Evolutionary conservation across 2,113 vertebrate species (phyloP).

Genomic region (Zosterops hypoxanthus): DNA sequence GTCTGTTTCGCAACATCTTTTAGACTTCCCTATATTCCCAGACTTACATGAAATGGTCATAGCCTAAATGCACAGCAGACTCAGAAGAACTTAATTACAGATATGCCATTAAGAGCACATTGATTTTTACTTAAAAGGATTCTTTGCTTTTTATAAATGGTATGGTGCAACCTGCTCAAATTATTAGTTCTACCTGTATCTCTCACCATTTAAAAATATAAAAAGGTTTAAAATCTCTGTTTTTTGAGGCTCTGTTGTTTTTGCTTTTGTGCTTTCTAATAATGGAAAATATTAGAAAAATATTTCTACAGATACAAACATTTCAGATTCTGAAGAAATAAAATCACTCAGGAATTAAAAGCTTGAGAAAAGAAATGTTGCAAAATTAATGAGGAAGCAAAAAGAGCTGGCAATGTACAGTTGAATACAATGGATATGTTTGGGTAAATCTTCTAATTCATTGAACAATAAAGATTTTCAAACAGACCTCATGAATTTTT

Average conservation of each 20-base stretch:
- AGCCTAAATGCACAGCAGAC: background rate
- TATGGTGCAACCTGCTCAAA: background rate
- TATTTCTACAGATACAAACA: background rate
- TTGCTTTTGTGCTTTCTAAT: background rate
- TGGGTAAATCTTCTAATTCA: background rate
- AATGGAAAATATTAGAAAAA: background rate
- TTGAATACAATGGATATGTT: background rate
- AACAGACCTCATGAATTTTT: background rate
- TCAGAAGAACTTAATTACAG: constrained; percentile 2
- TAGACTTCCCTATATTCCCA: background rate
- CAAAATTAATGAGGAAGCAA: background rate
- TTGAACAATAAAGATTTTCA: background rate
- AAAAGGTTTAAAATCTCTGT: rapidly evolving
- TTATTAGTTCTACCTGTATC: background rate
- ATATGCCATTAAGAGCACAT: background rate
- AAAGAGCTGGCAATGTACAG: background rate
- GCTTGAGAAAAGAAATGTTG: background rate
- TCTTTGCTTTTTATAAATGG: background rate
- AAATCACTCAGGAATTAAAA: background rate
- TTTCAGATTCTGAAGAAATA: background rate
- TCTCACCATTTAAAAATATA: background rate
- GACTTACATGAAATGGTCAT: background rate
- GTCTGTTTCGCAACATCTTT: background rate
- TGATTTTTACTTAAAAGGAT: constrained; percentile 35
- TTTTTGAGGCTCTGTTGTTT: background rate